phyloP scores from a whole-genome alignment of 1,140 invertebrate species.

The Drosophila takahashii region DNA sequence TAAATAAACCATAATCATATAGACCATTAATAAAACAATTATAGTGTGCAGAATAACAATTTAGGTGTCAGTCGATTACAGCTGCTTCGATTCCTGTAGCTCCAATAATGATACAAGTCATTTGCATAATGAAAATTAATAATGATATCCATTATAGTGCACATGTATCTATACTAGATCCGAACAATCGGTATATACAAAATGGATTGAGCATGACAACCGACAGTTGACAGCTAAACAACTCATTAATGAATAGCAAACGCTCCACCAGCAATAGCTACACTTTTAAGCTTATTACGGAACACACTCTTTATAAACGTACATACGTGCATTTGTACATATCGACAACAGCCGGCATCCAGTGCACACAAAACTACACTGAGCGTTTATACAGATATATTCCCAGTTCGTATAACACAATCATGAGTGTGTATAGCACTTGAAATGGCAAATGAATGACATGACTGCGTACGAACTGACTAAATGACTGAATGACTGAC shows the following conservation, averaged over 20 bases:
- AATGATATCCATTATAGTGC: conserved; percentile 41
- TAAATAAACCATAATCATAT: not conserved
- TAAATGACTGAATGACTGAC: conserved; percentile 30
- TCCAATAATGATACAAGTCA: conserved; percentile 26
- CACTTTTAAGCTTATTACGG: conserved; percentile 74
- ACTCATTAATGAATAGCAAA: conserved; percentile 78
- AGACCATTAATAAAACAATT: not conserved
- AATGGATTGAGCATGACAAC: conserved; percentile 67
- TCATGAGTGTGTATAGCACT: conserved; percentile 73
- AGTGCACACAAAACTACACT: conserved; percentile 40
- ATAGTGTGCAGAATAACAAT: not conserved
- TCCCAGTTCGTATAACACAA: conserved; percentile 28
- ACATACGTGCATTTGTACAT: conserved; percentile 20
- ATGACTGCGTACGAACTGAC: conserved; percentile 63
- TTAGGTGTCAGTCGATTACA: not conserved
- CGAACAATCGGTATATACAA: conserved; percentile 43
- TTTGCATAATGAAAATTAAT: conserved; percentile 44
- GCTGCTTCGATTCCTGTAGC: not conserved
- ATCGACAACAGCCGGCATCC: conserved; percentile 34
- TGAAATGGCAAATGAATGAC: conserved; percentile 82
- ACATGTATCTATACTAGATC: conserved; percentile 24
- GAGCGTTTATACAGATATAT: conserved; percentile 14
- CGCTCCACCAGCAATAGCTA: conserved; percentile 47
- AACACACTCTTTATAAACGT: conserved; percentile 44
- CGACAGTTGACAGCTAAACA: conserved; percentile 71